Evolutionary conservation across 1,140 invertebrate species (phyloP), one percentile per base, ranked within the genome.

Genomic region (Leptopilina clavipes): DNA sequence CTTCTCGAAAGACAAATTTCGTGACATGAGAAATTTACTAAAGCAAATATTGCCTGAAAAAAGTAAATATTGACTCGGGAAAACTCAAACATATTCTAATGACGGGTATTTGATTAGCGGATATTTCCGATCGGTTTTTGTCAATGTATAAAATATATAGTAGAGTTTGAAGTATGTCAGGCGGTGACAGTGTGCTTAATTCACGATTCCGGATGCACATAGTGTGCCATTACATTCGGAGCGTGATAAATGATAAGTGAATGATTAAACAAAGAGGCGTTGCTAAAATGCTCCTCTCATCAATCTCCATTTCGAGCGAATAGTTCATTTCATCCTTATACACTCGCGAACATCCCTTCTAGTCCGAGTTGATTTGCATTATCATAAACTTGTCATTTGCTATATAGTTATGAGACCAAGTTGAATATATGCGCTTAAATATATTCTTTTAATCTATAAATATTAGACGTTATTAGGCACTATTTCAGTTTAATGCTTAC

Each of bases 221-320:
- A n/a, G 73, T 65, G 74, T 48, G 52, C 37, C 65, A 71, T 65
- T 31, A 19, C 65, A 76, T 80, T 82, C 80, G 75, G 70, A 44
- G 52, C 45, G 71, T 76, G 75, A 84, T 79, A 80, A 81, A 79
- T 78, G 79, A 82, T 79, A 79, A 81, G 71, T 52, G 78, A 78
- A 81, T 75, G 76, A 77, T 82, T 79, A 79, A 80, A 82, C 76
- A 82, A 82, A 81, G 82, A 75, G 48, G 59, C 59, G 76, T 56
- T 72, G 73, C 25, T 76, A 77, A 80, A 76, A 71, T 72, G 76
- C 59, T 74, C 71, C 52, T 76, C 76, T 77, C 81, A 82, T 84
- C 78, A 77, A 82, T 82, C 81, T 82, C 75, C 75, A 76, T 76
- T 74, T 19, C 75, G 31, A 72, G 45, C 48, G 65, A n/a, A n/a